Evolutionary conservation across 2,888 invertebrate species (phyloP).

Genomic region (Carcina quercana): DNA sequence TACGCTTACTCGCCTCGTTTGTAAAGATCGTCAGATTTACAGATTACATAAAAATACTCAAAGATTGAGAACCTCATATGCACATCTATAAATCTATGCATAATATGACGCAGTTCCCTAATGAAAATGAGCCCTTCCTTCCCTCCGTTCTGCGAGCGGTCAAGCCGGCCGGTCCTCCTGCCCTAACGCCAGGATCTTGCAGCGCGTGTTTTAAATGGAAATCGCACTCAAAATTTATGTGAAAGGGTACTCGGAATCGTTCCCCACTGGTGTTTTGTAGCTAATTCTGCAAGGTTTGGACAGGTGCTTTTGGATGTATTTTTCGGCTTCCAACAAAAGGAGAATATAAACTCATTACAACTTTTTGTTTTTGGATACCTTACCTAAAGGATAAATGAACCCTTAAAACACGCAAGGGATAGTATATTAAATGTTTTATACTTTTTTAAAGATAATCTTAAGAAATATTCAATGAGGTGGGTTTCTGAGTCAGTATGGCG

Average conservation of each 20-base stretch:
- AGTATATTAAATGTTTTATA: too few species aligned
- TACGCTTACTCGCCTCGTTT: too few species aligned
- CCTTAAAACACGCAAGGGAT: too few species aligned
- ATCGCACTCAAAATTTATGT: slow-evolving; percentile 67
- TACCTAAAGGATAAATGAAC: too few species aligned
- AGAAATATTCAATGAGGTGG: too few species aligned
- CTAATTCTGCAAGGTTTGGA: slow-evolving; percentile 31
- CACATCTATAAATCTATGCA: slow-evolving; percentile 54
- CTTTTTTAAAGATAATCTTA: too few species aligned
- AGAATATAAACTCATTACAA: too few species aligned
- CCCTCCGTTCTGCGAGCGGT: slow-evolving; percentile 35
- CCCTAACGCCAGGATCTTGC: slow-evolving; percentile 48
- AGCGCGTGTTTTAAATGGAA: slow-evolving; percentile 61
- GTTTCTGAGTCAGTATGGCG: too few species aligned
- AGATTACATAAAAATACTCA: background rate
- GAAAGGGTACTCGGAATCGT: slow-evolving; percentile 56
- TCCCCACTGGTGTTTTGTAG: slow-evolving; percentile 45
- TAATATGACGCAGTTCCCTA: slow-evolving; percentile 52
- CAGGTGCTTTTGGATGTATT: slow-evolving; percentile 16
- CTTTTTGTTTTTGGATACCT: too few species aligned
- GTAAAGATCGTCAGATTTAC: too few species aligned
- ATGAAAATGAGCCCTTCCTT: slow-evolving; percentile 74
- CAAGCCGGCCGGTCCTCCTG: slow-evolving; percentile 36
- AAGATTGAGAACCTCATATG: slow-evolving; percentile 37
- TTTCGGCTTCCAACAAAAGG: too few species aligned